Base-by-base conservation (phyloP, 1,140 invertebrate species). In the Mactra quadrangularis region DNA sequence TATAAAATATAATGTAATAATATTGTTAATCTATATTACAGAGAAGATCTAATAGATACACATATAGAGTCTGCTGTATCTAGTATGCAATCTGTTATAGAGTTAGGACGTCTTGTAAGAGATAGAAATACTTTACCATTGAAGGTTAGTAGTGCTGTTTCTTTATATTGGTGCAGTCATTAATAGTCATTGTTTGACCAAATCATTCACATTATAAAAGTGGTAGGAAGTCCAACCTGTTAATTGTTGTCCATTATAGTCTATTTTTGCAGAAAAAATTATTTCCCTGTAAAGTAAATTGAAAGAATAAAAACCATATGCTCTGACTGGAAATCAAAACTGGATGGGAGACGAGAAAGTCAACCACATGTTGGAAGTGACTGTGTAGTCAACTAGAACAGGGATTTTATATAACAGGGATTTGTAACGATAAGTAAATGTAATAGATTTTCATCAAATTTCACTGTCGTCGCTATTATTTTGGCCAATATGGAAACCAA, bases 11-110 rank as follows among this genome's bases (percentile, higher is more conserved):
- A n/a, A n/a, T n/a, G n/a, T n/a, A n/a, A 41, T 41, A 41, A 41
- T 41, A 41, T 15, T 41, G 38, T 7, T 7, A 7, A 41, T 41
- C 38, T n/a, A n/a, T n/a, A 41, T 41, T 41, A n/a, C 79, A 94
- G 95, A 85, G 87, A 94, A 6, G 91, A 95, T 60, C 93, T 98
- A 11, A 98, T 99, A 60, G 95, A 99, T 92, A 94, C 94, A 82
- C 94, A 96, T 41, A 99, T 99, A 78, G 99, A 99, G 93, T 94
- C 95, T 81, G 96, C 97, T 70, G 97, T 99, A 0, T 94, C 95
- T 45, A 94, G 95, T 85, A 99, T 99, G 98, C 98, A 99, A 94
- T 95, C 95, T 25, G 96, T 99, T 11, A 97, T 99, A 85, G 98
- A 99, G 92, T 92, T 99, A 3, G 98, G 98, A 7, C 95, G 99